Conservation (phyloP, 2,888 invertebrate species). For the Perdita meconis region DNA sequence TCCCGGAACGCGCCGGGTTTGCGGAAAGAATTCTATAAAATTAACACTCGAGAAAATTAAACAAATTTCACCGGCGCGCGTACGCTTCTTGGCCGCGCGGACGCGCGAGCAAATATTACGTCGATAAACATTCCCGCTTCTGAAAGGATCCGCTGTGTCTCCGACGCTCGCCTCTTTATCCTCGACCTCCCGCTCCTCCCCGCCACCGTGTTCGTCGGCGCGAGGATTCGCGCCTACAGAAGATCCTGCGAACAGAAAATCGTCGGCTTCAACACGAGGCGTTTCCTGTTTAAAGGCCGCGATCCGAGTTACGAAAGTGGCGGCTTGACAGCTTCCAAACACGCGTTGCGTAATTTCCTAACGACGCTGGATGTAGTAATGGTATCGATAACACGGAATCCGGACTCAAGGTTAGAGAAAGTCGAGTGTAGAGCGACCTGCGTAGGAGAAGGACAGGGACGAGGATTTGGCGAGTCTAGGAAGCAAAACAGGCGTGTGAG, state of each 20-base stretch:
- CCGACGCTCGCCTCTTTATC: constrained; percentile 41
- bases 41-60: constrained; percentile 81
- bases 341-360: constrained; percentile 23
- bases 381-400: constrained; percentile 31
- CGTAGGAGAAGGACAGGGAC: constrained; percentile 28
- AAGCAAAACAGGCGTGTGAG: constrained; percentile 73
- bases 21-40: constrained; percentile 79
- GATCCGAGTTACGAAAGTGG: constrained; percentile 7
- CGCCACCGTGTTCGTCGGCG: constrained; percentile 44
- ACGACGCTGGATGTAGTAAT: constrained; percentile 4
- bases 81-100: constrained; percentile 23
- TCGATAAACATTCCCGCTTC: constrained; percentile 81
- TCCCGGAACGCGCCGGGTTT: constrained; percentile 71
- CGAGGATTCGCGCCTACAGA: constrained; percentile 72
- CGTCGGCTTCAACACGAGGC: constrained; percentile 12
- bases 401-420: constrained; percentile 6
- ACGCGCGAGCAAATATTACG: constrained; percentile 78
- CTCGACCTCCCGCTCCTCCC: constrained; percentile 39
- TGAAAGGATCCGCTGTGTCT: constrained; percentile 76
- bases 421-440: background rate
- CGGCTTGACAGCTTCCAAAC: constrained; percentile 23
- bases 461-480: constrained; percentile 74
- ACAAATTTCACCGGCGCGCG: constrained; percentile 74
- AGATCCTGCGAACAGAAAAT: constrained; percentile 41
- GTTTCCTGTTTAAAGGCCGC: constrained; percentile 19